Evolutionary conservation across 37 sponge, comb jelly and placozoan genomes (phyloP), one percentile per base, ranked within the genome.

Genomic region (Amphimedon queenslandica): DNA sequence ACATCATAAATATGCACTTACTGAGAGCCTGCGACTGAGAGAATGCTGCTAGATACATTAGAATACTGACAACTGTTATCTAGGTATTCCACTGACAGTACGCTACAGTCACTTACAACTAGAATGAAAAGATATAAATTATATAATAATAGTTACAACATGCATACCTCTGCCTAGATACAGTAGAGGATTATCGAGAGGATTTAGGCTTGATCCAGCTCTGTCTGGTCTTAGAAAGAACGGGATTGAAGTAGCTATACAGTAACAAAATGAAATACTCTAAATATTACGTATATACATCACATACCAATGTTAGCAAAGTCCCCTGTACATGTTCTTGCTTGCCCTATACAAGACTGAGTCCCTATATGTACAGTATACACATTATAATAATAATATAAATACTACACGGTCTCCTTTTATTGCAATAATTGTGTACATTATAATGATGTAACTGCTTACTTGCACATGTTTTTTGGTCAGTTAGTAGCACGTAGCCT

Each of bases 401-500:
- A n/a, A n/a, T n/a, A n/a, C n/a, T n/a, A n/a, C n/a, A n/a, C n/a
- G n/a, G n/a, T n/a, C n/a, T n/a, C n/a, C n/a, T n/a, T n/a, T n/a
- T n/a, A n/a, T n/a, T n/a, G n/a, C n/a, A n/a, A n/a, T n/a, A n/a
- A n/a, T n/a, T n/a, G n/a, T n/a, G n/a, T n/a, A n/a, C n/a, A n/a
- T n/a, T n/a, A n/a, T n/a, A n/a, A n/a, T n/a, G n/a, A n/a, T n/a
- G n/a, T n/a, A n/a, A 23, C 36, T 64, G 37, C 37, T 55, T 8
- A 80, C 80, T 30, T 38, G 40, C 41, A 37, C 79, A 78, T 3
- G 70, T 69, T 16, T 0, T 53, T 24, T 67, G 61, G 57, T 78
- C 81, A 63, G 64, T 38, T 5, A 57, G 57, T 33, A 72, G 57
- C 20, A 73, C 25, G 31, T 65, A 81, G 28, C 73, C 81, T 13